A percentile compares a stretch with the other conserved stretches of the same genome.
Conservation (phyloP, 35 echinoderm and acorn worm species). For the Apostichopus parvimensis region DNA sequence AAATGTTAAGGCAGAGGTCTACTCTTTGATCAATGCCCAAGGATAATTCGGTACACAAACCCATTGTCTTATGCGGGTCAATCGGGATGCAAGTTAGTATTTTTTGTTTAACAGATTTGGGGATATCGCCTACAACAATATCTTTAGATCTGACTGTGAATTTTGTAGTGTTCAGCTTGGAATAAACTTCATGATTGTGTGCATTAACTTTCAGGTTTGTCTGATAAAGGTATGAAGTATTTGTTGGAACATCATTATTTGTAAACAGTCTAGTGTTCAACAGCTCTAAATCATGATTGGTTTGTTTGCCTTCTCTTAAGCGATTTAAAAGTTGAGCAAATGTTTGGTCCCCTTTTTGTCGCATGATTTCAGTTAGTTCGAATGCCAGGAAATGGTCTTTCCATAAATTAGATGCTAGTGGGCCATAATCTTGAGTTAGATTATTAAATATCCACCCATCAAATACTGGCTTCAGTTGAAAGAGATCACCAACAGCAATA, state of each 20-base stretch:
- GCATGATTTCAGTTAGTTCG: not conserved
- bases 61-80: conserved; percentile 24
- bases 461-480: conserved; percentile 56
- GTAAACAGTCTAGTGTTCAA: not conserved
- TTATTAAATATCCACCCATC: conserved; percentile 19
- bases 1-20: not conserved
- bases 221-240: conserved; percentile 35
- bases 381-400: conserved; percentile 29
- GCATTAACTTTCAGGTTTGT: too few species aligned
- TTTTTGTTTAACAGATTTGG: not conserved
- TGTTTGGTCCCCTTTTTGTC: conserved; percentile 49
- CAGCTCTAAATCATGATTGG: not conserved
- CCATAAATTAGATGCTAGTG: not conserved
- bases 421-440: conserved; percentile 4
- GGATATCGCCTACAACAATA: not conserved
- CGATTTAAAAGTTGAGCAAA: conserved; percentile 26
- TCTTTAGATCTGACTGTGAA: not conserved
- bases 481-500: conserved; percentile 60
- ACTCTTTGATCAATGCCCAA: conserved; percentile 14
- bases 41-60: not conserved
- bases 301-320: conserved; percentile 18
- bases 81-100: not conserved
- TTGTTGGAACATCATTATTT: not conserved
- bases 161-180: conserved; percentile 27
- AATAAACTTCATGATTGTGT: conserved; percentile 33